Base-by-base conservation (phyloP, 2,797 vertebrate species). In the Cetoscarus ocellatus region DNA sequence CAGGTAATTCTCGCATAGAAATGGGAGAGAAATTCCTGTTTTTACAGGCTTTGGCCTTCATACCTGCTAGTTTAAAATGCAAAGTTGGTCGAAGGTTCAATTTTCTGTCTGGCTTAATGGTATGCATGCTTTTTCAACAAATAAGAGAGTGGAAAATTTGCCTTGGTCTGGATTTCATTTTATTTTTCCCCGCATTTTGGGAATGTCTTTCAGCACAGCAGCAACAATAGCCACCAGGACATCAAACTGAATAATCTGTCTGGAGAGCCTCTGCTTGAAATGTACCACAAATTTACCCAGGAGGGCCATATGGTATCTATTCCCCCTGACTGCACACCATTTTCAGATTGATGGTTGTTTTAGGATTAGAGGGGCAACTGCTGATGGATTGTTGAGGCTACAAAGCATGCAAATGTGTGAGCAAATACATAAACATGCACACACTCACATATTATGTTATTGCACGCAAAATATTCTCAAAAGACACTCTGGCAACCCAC, bases 291-390 rank as follows among this genome's bases (percentile, higher is more conserved):
- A 82, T 83, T 54, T 89, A 82, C 80, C 83, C 71, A 18, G 68
- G 69, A 70, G 74, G 55, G 36, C 71, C 90, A 84, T 84, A 64
- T 91, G 88, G 86, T 84, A 80, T 83, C 83, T 73, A 82, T 92
- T 90, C 84, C 61, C 72, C 67, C 38, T 60, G 40, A 86, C 60
- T 59, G 47, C 67, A 72, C 57, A 74, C 88, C 76, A 73, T 71
- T 54, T 83, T 83, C 74, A 88, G 39, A 19, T 67, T 70, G 70
- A 69, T 69, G 70, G 72, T 69, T 74, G 78, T 73, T 78, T 62
- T 82, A 55, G 69, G 74, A 85, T 76, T 70, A 85, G 70, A 79
- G 58, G 65, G 80, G 62, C 57, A 70, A 73, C 65, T 69, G 1
- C 6, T 39, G 8, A 38, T 51, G 18, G 13, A 58, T 58, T 36